These are phyloP conservation scores for Tokudaia muenninki DNA, from an alignment of 2,797 vertebrate genomes.

Conservation along the genomic window DNA sequence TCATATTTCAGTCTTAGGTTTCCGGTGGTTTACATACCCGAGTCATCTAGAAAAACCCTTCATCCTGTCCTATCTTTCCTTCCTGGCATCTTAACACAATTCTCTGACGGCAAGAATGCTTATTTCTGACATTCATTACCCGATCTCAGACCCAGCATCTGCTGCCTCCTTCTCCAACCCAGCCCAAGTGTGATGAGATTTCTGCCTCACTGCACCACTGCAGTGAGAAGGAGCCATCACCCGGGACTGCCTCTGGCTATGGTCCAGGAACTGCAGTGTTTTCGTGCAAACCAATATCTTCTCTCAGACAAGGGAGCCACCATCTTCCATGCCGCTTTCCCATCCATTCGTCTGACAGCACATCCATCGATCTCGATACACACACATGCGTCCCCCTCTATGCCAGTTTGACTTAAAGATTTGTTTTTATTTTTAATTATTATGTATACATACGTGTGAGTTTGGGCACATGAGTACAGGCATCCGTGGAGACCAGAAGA, in stretches of 20 bases:
- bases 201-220: not conserved
- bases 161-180: not conserved
- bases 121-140: not conserved
- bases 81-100: not conserved
- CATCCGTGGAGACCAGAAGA: not conserved
- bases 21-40: not conserved
- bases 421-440: not conserved
- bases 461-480: not conserved
- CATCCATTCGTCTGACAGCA: not conserved
- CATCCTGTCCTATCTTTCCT: not conserved
- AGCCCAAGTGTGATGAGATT: not conserved
- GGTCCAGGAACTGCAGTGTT: not conserved
- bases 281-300: not conserved
- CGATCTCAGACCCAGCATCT: not conserved
- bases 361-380: not conserved
- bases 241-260: not conserved
- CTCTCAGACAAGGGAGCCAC: not conserved
- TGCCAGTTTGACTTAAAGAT: not conserved
- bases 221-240: not conserved
- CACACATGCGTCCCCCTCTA: not conserved
- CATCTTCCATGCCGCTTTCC: not conserved
- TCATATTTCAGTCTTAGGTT: not conserved
- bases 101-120: not conserved
- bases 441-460: not conserved
- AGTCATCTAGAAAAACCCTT: not conserved